Evolutionary conservation across 2,113 vertebrate genomes (phyloP).

Genomic region (Channa maculata): DNA sequence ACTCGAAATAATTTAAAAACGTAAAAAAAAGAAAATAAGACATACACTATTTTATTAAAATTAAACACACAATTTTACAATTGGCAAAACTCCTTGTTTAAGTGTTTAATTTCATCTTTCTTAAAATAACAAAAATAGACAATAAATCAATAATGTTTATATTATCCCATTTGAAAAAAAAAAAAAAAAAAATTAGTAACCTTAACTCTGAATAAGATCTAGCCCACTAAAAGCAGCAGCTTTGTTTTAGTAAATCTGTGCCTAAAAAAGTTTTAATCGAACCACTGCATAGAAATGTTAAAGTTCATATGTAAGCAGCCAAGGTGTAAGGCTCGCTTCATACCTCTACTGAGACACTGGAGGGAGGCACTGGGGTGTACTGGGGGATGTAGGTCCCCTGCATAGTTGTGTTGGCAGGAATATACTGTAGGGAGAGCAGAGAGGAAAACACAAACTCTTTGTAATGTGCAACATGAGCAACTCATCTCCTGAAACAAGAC

Average conservation of each 20-base stretch:
- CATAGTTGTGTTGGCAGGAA: slow-evolving; percentile 89
- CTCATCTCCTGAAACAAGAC: not conserved
- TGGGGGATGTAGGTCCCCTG: slow-evolving; percentile 92
- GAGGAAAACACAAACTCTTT: slow-evolving; percentile 34
- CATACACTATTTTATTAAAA: too few species aligned
- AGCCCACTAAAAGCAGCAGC: not conserved
- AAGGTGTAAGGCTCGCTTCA: slow-evolving; percentile 41
- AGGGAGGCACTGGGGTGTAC: slow-evolving; percentile 89
- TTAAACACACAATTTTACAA: too few species aligned
- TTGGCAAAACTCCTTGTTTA: too few species aligned
- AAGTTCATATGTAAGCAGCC: slow-evolving; percentile 5
- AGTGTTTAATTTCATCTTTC: too few species aligned
- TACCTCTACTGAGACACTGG: slow-evolving; percentile 89
- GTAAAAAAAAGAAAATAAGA: too few species aligned
- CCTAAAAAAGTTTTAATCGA: not conserved
- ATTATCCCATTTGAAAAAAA: too few species aligned
- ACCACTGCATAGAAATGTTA: not conserved
- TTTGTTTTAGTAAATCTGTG: slow-evolving; percentile 7
- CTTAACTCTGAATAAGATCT: too few species aligned
- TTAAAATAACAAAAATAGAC: too few species aligned
- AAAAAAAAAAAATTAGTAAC: too few species aligned
- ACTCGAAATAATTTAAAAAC: too few species aligned
- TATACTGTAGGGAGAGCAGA: slow-evolving; percentile 82
- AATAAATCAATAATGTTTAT: too few species aligned
- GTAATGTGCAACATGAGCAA: slow-evolving; percentile 9